Evolutionary conservation across 2,797 vertebrate genomes (phyloP).

Genomic region (Propithecus deckenii): DNA sequence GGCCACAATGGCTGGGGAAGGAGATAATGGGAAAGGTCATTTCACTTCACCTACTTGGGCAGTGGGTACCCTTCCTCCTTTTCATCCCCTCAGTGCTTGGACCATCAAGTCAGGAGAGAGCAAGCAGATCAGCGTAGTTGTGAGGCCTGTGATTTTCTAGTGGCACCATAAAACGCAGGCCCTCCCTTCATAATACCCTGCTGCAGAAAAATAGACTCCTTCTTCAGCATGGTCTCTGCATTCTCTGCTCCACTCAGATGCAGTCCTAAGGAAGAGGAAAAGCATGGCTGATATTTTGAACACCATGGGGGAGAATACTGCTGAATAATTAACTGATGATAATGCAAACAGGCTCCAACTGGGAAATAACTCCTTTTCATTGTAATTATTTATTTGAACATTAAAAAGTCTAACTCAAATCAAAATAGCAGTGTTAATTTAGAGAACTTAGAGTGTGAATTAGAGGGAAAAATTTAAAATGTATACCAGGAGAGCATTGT

Average conservation of each 20-base stretch:
- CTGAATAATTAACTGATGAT: constrained; percentile 66
- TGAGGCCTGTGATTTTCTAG: background rate
- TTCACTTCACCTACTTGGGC: background rate
- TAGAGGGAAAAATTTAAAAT: constrained; percentile 61
- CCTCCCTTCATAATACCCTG: background rate
- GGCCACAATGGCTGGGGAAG: background rate
- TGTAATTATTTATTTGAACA: constrained; percentile 76
- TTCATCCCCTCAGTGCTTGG: background rate
- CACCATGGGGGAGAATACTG: background rate
- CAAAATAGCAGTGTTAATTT: constrained; percentile 68
- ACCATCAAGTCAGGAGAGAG: background rate
- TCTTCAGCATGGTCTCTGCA: background rate
- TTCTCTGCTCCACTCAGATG: background rate
- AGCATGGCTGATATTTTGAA: background rate
- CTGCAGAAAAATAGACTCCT: background rate
- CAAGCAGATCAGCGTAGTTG: background rate
- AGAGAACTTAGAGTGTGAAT: constrained; percentile 61
- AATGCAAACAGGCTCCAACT: constrained; percentile 68
- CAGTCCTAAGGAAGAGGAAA: background rate
- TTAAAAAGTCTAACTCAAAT: constrained; percentile 71
- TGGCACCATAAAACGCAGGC: background rate
- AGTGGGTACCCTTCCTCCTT: background rate
- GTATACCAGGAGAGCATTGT: constrained; percentile 45
- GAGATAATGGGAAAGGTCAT: background rate
- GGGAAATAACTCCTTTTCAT: constrained; percentile 67